Evolutionary conservation across 2,113 vertebrate genomes (phyloP).

Genomic region (Porphyrio hochstetteri): DNA sequence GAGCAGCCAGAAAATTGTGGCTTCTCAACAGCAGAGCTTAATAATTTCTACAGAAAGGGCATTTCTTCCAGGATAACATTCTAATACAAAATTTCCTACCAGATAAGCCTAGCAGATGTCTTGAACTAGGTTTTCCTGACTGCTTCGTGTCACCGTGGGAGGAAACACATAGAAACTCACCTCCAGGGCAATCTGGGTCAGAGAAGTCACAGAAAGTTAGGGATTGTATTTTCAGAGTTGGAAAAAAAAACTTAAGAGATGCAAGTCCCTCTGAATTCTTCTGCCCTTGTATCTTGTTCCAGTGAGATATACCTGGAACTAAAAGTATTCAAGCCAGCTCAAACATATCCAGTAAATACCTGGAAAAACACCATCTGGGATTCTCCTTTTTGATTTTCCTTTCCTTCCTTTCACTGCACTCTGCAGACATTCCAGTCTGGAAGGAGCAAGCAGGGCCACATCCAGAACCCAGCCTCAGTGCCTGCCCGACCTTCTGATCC

Average conservation of each 20-base stretch:
- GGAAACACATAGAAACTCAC: not conserved
- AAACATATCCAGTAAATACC: constrained; percentile 2
- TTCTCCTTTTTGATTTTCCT: constrained; percentile 16
- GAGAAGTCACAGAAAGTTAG: not conserved
- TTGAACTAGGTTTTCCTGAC: constrained; percentile 26
- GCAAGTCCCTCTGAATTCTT: not conserved
- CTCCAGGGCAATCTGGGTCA: not conserved
- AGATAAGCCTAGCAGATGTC: constrained; percentile 37
- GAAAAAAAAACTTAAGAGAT: not conserved
- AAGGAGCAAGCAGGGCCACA: not conserved
- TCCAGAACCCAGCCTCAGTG: not conserved
- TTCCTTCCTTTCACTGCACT: not conserved
- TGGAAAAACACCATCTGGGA: constrained; percentile 13
- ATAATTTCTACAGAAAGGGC: not conserved
- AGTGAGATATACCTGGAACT: not conserved
- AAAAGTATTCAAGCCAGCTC: not conserved
- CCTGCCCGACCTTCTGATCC: not conserved
- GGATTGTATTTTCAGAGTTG: not conserved
- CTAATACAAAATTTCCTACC: constrained; percentile 37
- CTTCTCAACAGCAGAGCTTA: not conserved
- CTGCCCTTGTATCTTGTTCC: not conserved
- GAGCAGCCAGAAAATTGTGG: not conserved
- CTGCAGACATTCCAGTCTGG: not conserved
- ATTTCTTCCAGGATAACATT: constrained; percentile 49
- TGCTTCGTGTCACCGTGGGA: not conserved